These are phyloP conservation scores for Morpho deidamia DNA, from an alignment of 2,888 invertebrate species.

Conservation along the genomic window DNA sequence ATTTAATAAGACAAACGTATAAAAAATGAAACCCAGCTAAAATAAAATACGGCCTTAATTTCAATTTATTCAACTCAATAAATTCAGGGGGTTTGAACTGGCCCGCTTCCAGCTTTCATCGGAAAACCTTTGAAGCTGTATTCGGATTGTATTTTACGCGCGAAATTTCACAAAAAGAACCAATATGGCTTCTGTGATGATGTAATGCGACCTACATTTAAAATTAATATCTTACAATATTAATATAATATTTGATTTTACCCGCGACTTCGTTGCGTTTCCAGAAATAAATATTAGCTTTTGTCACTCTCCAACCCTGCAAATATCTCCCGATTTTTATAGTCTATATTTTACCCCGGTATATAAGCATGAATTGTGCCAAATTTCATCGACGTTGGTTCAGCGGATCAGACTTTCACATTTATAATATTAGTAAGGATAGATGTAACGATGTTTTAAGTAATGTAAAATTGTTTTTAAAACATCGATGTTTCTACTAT, in stretches of 20 bases:
- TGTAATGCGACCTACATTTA: slow-evolving; percentile 8
- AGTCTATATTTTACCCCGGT: no score
- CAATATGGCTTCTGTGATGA: slow-evolving; percentile 4
- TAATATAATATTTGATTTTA: background rate
- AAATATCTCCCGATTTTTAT: no score
- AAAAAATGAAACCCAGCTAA: background rate
- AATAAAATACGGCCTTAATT: slow-evolving; percentile 20
- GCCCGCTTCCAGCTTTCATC: slow-evolving; percentile 27
- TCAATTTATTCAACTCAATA: slow-evolving; percentile 41
- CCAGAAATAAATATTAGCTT: no score
- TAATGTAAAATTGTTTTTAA: no score
- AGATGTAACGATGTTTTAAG: no score
- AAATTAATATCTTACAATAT: background rate
- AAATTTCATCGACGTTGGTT: no score
- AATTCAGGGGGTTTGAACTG: slow-evolving; percentile 36
- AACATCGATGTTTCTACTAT: no score
- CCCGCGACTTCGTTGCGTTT: no score
- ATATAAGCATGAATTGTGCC: no score
- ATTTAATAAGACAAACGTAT: background rate
- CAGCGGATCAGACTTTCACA: no score
- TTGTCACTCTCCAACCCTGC: no score
- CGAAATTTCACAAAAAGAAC: slow-evolving; percentile 5
- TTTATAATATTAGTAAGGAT: no score
- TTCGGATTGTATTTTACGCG: slow-evolving; percentile 13
- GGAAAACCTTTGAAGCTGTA: slow-evolving; percentile 7